phyloP scores from a whole-genome alignment of 2,113 vertebrate species.

The Scartelaos histophorus region DNA sequence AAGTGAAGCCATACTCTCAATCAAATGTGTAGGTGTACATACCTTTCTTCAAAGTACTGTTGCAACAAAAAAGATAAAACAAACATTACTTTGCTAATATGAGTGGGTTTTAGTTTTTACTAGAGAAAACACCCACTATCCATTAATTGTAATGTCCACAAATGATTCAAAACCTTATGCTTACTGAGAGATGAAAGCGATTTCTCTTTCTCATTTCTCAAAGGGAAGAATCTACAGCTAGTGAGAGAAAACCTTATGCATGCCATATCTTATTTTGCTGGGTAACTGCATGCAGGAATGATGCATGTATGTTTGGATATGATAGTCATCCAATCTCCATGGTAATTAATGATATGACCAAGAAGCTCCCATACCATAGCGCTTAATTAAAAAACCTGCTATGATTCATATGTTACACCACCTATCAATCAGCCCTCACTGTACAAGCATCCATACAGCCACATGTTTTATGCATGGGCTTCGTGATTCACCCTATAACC shows the following conservation, averaged over 20 bases:
- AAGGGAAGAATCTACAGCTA: not conserved
- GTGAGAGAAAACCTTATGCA: not conserved
- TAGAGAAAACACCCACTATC: not conserved
- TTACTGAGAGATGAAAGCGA: not conserved
- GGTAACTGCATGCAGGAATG: slow-evolving; percentile 5
- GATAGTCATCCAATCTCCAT: slow-evolving; percentile 21
- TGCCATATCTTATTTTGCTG: not conserved
- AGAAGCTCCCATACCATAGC: slow-evolving; percentile 26
- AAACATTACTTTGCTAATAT: not conserved
- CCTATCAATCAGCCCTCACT: slow-evolving; percentile 40
- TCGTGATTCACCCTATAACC: slow-evolving; percentile 7
- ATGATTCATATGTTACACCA: slow-evolving; percentile 31
- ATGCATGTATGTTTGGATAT: slow-evolving; percentile 18
- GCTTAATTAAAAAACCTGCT: slow-evolving; percentile 53
- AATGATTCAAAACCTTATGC: not conserved
- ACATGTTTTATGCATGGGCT: slow-evolving; percentile 7
- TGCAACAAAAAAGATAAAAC: not conserved
- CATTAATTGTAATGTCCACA: slow-evolving; percentile 8
- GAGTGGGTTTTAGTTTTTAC: not conserved
- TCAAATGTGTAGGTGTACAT: not conserved
- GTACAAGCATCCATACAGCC: slow-evolving; percentile 11
- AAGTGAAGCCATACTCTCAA: not conserved
- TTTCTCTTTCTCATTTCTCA: not conserved
- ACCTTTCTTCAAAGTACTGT: not conserved
- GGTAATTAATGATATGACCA: slow-evolving; percentile 42